A percentile compares a stretch with the other conserved stretches of the same genome.
phyloP scores from a whole-genome alignment of 2,113 vertebrate species.

The Orientallactaga bullata region DNA sequence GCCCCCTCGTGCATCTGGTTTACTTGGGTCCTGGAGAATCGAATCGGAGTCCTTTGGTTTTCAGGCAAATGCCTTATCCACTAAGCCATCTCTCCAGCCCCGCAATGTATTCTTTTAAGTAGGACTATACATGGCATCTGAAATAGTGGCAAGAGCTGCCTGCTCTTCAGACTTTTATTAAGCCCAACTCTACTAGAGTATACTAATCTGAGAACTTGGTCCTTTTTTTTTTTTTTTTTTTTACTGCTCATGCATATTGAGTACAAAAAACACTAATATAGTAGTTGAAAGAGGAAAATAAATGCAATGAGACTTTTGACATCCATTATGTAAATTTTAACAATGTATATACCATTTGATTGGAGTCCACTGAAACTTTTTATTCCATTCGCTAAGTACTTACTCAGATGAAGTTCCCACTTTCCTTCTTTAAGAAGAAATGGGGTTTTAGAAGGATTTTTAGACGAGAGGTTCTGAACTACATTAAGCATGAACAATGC shows the following conservation, averaged over 20 bases:
- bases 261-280: neutral
- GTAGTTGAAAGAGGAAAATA: constrained; percentile 3
- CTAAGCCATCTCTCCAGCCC: no score
- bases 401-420: neutral
- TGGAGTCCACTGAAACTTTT: neutral
- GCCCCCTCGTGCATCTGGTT: no score
- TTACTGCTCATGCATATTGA: no score
- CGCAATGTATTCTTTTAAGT: neutral
- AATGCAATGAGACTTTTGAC: neutral
- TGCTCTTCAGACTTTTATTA: no score
- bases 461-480: neutral
- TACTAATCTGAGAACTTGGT: no score
- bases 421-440: neutral
- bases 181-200: no score
- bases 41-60: no score
- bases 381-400: neutral
- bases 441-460: neutral
- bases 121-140: neutral
- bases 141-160: no score
- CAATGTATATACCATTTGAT: neutral
- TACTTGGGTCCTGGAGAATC: no score
- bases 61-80: no score
- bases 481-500: neutral
- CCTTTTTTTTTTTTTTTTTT: no score
- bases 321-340: neutral